Evolutionary conservation across 2,888 invertebrate species (phyloP).

Genomic region (Conops quadrifasciatus): DNA sequence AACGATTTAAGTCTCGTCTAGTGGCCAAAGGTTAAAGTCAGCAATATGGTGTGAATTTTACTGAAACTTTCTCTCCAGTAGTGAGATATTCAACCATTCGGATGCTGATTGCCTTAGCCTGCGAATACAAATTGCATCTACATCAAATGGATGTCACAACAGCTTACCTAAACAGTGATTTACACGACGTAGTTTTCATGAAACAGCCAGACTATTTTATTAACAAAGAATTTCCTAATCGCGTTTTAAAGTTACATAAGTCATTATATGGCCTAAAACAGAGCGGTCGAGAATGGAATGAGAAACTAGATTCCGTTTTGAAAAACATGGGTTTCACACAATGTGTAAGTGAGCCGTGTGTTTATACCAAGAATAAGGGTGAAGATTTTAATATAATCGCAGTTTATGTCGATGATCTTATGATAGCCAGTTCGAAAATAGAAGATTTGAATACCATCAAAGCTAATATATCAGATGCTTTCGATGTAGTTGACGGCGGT

Average conservation of each 20-base stretch:
- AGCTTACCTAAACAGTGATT: conserved; percentile 44
- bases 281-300: conserved; percentile 44
- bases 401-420: conserved; percentile 45
- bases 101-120: conserved; percentile 42
- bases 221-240: conserved; percentile 25
- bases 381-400: conserved; percentile 40
- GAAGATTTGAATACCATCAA: conserved; percentile 36
- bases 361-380: conserved; percentile 34
- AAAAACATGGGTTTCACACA: conserved; percentile 40
- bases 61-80: conserved; percentile 44
- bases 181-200: conserved; percentile 45
- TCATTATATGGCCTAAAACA: conserved; percentile 46
- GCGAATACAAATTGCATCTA: conserved; percentile 39
- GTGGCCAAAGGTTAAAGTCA: conserved; percentile 38
- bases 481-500: too few relatives aligned
- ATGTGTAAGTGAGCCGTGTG: conserved; percentile 41
- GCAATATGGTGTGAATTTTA: conserved; percentile 40
- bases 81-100: conserved; percentile 41
- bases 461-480: conserved; percentile 31
- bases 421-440: conserved; percentile 37
- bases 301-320: conserved; percentile 35
- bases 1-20: conserved; percentile 31
- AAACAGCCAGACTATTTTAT: conserved; percentile 40
- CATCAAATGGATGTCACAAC: conserved; percentile 44
- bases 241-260: conserved; percentile 40